phyloP scores from a whole-genome alignment of 1,140 invertebrate species.

The Bombus superbus region DNA sequence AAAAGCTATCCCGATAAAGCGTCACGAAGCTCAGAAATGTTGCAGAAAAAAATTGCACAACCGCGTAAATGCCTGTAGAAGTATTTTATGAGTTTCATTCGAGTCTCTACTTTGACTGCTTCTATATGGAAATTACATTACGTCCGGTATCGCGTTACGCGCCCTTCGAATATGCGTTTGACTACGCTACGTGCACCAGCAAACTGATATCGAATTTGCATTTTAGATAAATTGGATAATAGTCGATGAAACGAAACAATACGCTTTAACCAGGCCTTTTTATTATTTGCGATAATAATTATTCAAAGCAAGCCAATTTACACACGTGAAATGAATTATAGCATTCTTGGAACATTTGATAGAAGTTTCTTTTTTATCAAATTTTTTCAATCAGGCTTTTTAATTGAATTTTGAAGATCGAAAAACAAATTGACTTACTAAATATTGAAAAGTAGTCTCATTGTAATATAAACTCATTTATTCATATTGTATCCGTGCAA shows the following conservation, averaged over 20 bases:
- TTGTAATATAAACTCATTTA: background rate
- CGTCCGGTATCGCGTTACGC: background rate
- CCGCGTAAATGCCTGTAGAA: background rate
- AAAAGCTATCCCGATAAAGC: constrained; percentile 29
- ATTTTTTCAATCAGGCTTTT: background rate
- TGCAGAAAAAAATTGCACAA: background rate
- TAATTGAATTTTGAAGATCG: background rate
- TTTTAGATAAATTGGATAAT: background rate
- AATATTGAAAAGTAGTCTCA: background rate
- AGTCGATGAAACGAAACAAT: background rate
- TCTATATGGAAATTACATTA: background rate
- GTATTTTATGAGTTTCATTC: background rate
- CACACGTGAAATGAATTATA: background rate
- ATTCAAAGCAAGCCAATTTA: background rate
- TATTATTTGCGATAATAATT: background rate
- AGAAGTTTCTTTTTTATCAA: background rate
- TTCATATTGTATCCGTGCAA: background rate
- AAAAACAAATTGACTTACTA: background rate
- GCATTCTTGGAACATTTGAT: background rate
- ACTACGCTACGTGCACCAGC: background rate
- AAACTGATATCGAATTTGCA: background rate
- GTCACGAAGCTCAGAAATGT: background rate
- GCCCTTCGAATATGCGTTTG: background rate
- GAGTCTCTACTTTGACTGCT: background rate
- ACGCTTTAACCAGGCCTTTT: background rate